phyloP scores from a whole-genome alignment of 2,888 invertebrate genomes.

The Prenolepis imparis region DNA sequence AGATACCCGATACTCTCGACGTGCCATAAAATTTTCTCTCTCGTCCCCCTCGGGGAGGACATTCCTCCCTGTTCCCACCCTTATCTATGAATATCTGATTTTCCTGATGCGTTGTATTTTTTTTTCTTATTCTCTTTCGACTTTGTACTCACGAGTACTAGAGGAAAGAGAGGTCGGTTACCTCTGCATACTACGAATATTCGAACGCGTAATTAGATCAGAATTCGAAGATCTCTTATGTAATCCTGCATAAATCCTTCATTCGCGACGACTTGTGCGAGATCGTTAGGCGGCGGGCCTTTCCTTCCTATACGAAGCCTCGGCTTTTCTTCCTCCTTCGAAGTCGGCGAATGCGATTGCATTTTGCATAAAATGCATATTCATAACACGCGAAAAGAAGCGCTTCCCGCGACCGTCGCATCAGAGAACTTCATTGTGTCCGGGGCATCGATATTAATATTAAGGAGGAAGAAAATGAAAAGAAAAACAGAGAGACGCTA shows the following conservation, averaged over 20 bases:
- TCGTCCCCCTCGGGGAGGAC: slow-evolving; percentile 10
- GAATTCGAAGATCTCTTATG: slow-evolving; percentile 20
- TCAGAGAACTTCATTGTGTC: slow-evolving; percentile 27
- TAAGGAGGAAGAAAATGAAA: neutral
- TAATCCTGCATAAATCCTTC: slow-evolving; percentile 46
- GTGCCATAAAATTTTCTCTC: slow-evolving; percentile 58
- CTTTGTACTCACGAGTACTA: neutral
- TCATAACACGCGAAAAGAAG: slow-evolving; percentile 56
- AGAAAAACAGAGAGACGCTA: neutral
- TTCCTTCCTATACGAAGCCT: slow-evolving; percentile 38
- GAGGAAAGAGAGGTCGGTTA: neutral
- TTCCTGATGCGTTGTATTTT: neutral
- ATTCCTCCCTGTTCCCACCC: neutral
- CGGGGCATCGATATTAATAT: slow-evolving; percentile 28
- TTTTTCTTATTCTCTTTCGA: neutral
- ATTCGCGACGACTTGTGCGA: slow-evolving; percentile 35
- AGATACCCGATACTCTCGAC: slow-evolving; percentile 62
- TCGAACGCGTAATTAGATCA: slow-evolving; percentile 28
- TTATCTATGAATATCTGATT: slow-evolving; percentile 11
- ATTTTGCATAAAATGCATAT: slow-evolving; percentile 57
- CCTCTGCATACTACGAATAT: slow-evolving; percentile 4
- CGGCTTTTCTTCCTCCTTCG: slow-evolving; percentile 29
- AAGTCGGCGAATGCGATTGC: slow-evolving; percentile 43
- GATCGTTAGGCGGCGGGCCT: slow-evolving; percentile 34
- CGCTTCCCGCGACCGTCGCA: neutral